phyloP scores from a whole-genome alignment of 35 echinoderm and acorn worm genomes.

The Ptychodera flava region DNA sequence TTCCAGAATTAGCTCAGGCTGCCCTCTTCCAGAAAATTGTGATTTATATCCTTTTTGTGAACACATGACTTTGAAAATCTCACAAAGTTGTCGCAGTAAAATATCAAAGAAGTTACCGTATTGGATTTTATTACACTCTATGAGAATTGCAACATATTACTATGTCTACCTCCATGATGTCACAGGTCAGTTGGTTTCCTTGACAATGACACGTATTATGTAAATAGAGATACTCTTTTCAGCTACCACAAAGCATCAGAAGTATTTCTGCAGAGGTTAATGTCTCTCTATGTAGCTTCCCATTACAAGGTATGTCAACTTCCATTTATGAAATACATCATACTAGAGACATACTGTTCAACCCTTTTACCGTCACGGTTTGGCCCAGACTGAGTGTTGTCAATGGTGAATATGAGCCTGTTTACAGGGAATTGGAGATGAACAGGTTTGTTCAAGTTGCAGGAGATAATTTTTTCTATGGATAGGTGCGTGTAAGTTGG shows the following conservation, averaged over 20 bases:
- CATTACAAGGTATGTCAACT: constrained; percentile 99
- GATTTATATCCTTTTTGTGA: constrained; percentile 97
- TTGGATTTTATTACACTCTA: too few relatives aligned
- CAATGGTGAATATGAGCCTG: too few relatives aligned
- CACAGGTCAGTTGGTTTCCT: constrained; percentile 20
- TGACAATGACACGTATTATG: constrained; percentile 89
- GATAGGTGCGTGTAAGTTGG: too few relatives aligned
- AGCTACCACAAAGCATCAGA: constrained; percentile 99
- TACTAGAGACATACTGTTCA: constrained; percentile 66
- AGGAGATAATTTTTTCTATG: too few relatives aligned
- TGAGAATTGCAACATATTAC: too few relatives aligned
- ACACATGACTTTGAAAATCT: background rate
- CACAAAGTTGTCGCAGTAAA: background rate
- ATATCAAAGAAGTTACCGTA: background rate
- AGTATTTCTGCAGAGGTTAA: constrained; percentile 84
- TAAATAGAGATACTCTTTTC: constrained; percentile 94
- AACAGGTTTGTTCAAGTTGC: too few relatives aligned
- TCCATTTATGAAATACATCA: constrained; percentile 86
- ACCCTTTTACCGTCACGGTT: too few relatives aligned
- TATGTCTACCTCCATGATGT: too few relatives aligned
- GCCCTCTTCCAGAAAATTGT: constrained; percentile 84
- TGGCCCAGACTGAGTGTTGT: too few relatives aligned
- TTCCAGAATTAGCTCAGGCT: constrained; percentile 73
- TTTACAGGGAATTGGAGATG: too few relatives aligned
- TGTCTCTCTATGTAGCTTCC: constrained; percentile 95